A percentile compares a stretch with the other conserved stretches of the same genome.
phyloP scores from a whole-genome alignment of 2,113 vertebrate genomes.

The Salvelinus alpinus region DNA sequence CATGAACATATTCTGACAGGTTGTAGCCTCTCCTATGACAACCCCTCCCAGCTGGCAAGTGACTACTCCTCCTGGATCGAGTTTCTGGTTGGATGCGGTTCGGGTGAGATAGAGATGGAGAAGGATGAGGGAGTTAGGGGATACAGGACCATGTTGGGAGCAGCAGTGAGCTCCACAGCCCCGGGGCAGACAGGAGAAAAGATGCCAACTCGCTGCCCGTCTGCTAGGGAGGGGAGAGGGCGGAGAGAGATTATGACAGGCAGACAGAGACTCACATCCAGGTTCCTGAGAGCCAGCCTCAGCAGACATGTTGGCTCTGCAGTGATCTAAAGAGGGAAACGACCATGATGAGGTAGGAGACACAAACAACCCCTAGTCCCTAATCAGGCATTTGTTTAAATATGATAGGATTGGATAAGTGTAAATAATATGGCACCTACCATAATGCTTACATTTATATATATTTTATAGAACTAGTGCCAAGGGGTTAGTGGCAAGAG shows the following conservation, averaged over 20 bases:
- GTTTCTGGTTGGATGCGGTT: not conserved
- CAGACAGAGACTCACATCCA: not conserved
- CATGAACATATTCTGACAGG: constrained; percentile 79
- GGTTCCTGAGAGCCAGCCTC: not conserved
- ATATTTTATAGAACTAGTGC: not conserved
- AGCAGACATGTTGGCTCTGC: not conserved
- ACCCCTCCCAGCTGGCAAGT: constrained; percentile 62
- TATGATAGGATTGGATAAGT: too few species aligned
- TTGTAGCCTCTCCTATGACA: constrained; percentile 70
- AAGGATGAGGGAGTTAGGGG: constrained; percentile 36
- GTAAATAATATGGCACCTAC: not conserved
- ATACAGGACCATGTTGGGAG: constrained; percentile 46
- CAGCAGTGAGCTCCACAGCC: constrained; percentile 34
- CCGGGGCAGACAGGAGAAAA: constrained; percentile 13
- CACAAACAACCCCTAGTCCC: not conserved
- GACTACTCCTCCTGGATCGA: constrained; percentile 60
- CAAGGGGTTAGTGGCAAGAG: too few species aligned
- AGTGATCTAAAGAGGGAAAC: not conserved
- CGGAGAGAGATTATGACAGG: not conserved
- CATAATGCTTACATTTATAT: not conserved
- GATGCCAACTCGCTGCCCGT: constrained; percentile 22
- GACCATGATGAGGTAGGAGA: not conserved
- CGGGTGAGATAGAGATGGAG: constrained; percentile 46
- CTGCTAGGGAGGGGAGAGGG: not conserved
- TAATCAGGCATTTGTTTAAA: too few species aligned